Base-by-base conservation (phyloP, 2,888 invertebrate species). In the Dolomedes plantarius region DNA sequence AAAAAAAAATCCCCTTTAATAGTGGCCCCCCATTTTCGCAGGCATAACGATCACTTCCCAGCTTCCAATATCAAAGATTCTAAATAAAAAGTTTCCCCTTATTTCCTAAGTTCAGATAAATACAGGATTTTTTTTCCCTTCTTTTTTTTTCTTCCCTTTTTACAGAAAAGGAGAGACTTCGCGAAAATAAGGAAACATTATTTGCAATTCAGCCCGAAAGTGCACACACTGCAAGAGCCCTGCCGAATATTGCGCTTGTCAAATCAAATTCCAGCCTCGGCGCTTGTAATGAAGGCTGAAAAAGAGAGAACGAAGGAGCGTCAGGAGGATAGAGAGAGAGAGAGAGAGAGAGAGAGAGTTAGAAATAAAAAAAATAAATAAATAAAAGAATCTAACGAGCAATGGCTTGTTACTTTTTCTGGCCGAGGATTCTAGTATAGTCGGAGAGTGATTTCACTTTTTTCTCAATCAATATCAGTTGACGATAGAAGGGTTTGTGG, bases 381-480 rank as follows among this genome's bases (percentile, higher is more conserved):
- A 41, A 71, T 41, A 1, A 19, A 28, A 29, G 31, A 31, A 29
- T 39, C 75, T 41, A 75, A 75, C 64, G 65, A 75, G 65, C 28
- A 31, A 29, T 67, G 31, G 79, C 71, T 81, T 81, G 80, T 81
- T 81, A 81, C 80, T 81, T 73, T 79, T 81, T 41, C 74, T 74
- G 74, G 81, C 56, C 74, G 80, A 56, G 56, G 19, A 56, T 56
- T n/a, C 56, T 56, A 56, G 56, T 81, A n/a, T n/a, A 19, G 67
- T 23, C 23, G 56, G 39, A 29, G 69, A 73, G 67, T 65, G 83
- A 85, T 85, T 77, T 77, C 77, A 77, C 77, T 76, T 76, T 65
- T 74, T 74, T 62, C 67, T 77, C 77, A 85, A 85, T 85, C 83
- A 85, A 85, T 85, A 77, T 50, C 74, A 74, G 80, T 81, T 81